Conservation (phyloP, 2,797 vertebrate genomes). For the Buceros bicornis region DNA sequence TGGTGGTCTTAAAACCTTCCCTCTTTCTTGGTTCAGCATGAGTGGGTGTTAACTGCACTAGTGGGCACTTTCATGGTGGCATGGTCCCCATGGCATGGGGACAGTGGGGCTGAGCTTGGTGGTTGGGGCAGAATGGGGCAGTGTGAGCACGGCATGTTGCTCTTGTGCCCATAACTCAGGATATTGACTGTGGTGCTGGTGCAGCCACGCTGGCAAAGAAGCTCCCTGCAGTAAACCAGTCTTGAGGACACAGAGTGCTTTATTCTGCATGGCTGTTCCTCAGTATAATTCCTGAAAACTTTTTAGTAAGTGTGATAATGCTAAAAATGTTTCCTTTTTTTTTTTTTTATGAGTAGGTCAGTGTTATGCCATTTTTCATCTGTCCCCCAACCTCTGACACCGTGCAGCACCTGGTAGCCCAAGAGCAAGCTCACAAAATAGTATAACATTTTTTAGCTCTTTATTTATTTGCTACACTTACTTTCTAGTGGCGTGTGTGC, state of each 20-base stretch:
- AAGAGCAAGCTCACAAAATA: slow-evolving; percentile 1
- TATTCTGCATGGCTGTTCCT: neutral
- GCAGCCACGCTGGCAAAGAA: neutral
- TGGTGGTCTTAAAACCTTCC: neutral
- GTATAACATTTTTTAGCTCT: neutral
- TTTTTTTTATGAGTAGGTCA: neutral
- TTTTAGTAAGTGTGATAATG: neutral
- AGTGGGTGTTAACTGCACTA: neutral
- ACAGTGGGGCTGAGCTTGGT: neutral
- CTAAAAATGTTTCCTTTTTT: neutral
- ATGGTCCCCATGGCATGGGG: neutral
- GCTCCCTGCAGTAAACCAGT: neutral
- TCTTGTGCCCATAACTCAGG: accelerated
- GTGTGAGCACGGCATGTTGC: accelerated
- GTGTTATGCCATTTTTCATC: neutral
- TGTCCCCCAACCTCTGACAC: neutral
- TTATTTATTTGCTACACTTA: slow-evolving; percentile 60
- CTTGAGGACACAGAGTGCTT: neutral
- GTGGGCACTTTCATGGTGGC: accelerated
- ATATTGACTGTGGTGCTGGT: accelerated
- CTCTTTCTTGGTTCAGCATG: neutral
- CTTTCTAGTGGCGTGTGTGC: slow-evolving; percentile 40
- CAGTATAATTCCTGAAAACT: neutral
- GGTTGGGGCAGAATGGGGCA: neutral
- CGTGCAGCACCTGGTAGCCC: neutral